Evolutionary conservation across 2,113 vertebrate species (phyloP), one percentile per base, ranked within the genome.

Genomic region (Chaetodon trifascialis): DNA sequence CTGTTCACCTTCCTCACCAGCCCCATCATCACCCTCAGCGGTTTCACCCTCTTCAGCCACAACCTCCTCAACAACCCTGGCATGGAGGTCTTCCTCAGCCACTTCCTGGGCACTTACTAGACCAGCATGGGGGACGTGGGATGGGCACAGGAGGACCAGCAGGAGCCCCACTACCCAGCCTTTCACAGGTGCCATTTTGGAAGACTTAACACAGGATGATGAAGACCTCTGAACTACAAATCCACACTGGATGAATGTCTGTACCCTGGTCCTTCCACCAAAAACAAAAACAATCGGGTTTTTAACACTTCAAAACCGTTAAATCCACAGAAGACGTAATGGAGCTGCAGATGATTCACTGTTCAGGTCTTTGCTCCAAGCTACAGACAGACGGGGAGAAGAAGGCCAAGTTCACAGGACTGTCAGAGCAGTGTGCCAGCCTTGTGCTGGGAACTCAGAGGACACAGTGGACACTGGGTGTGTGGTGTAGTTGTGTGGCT

Each of bases 101-200:
- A 81, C 65, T 0, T 93, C 87, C 73, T 90, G 82, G 30, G 90
- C 86, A 25, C 72, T 70, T 4, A 74, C 88, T 0, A 62, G 21
- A 0, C 40, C 83, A 23, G 77, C 62, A 9, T 88, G 79, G 0
- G 86, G 82, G 36, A 51, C 15, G 46, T 89, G 92, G 21, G 91
- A 62, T 0, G 89, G 84, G 54, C 84, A 92, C 68, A 95, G 79
- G n/a, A 95, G 89, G 16, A 85, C 75, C 64, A 93, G 83, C 66
- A 94, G 76, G 49, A 94, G 80, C 10, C 85, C 80, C 38, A 88
- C 49, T 1, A 89, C 5, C 86, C 91, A 91, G 17, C 81, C 40
- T 56, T 49, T 92, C 64, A 86, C 11, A 44, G 77, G 42, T 4
- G 86, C 88, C 94, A 95, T 95, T 44, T 80, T 88, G 75, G 64